Conservation (phyloP, 2,888 invertebrate genomes). For the Drosophila infuscata region DNA sequence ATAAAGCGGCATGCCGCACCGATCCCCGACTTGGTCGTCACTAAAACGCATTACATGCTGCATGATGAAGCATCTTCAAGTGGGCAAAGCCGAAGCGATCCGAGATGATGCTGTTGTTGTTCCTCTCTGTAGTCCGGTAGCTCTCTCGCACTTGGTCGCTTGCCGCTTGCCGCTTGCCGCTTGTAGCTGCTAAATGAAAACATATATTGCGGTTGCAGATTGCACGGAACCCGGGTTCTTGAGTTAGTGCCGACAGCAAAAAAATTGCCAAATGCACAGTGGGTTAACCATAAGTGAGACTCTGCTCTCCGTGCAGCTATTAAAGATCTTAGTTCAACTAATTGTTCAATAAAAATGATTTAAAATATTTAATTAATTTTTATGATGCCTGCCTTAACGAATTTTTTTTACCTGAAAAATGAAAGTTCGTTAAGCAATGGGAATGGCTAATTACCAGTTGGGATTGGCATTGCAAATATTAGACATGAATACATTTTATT, state of each 20-base stretch:
- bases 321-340: not conserved
- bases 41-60: slow-evolving; percentile 58
- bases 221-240: slow-evolving; percentile 23
- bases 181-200: slow-evolving; percentile 79
- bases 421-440: slow-evolving; percentile 39
- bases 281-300: slow-evolving; percentile 5
- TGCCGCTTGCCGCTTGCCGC: slow-evolving; percentile 70
- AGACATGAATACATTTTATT: slow-evolving; percentile 22
- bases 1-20: slow-evolving; percentile 69
- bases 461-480: slow-evolving; percentile 44
- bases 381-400: not conserved
- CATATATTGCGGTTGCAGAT: slow-evolving; percentile 72
- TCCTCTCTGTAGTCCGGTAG: slow-evolving; percentile 56
- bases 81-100: slow-evolving; percentile 57
- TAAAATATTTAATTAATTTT: not conserved
- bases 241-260: slow-evolving; percentile 21
- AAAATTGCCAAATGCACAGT: slow-evolving; percentile 59
- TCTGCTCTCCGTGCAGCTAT: not conserved
- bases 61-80: slow-evolving; percentile 78
- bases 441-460: slow-evolving; percentile 49
- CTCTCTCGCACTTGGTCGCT: slow-evolving; percentile 33
- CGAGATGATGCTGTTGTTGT: slow-evolving; percentile 29
- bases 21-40: slow-evolving; percentile 15
- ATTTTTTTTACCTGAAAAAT: not conserved
- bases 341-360: not conserved